These are phyloP conservation scores for Micoletzkya japonica DNA, from an alignment of 2,888 invertebrate genomes.

Conservation along the genomic window DNA sequence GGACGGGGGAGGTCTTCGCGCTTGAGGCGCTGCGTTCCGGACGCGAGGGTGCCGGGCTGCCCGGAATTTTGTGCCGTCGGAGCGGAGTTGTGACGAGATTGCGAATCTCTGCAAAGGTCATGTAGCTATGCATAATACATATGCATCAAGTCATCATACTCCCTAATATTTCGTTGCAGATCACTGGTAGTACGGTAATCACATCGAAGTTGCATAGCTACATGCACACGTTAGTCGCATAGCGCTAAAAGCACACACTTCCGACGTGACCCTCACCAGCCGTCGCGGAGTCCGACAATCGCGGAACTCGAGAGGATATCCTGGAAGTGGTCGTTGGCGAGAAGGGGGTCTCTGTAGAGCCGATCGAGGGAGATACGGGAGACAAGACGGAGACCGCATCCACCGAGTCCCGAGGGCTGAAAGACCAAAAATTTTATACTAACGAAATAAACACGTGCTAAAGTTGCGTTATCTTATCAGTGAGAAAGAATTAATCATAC, in stretches of 20 bases:
- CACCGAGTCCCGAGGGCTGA: conserved; percentile 17
- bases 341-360: conserved; percentile 11
- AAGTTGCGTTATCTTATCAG: neutral
- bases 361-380: conserved; percentile 5
- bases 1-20: too few relatives aligned
- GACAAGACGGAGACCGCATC: conserved; percentile 17
- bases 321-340: conserved; percentile 7
- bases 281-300: too few relatives aligned
- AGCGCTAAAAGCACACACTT: too few relatives aligned
- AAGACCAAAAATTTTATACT: neutral
- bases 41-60: conserved; percentile 7
- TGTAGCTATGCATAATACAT: too few relatives aligned
- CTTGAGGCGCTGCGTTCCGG: too few relatives aligned
- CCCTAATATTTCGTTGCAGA: too few relatives aligned
- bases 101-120: neutral
- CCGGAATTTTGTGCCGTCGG: conserved; percentile 3
- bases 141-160: too few relatives aligned
- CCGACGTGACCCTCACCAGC: too few relatives aligned
- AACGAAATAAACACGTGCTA: neutral
- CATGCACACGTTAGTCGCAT: too few relatives aligned
- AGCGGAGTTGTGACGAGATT: conserved; percentile 11
- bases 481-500: neutral
- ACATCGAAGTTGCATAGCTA: too few relatives aligned
- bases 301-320: conserved; percentile 2
- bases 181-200: too few relatives aligned